Base-by-base conservation (phyloP, 2,113 vertebrate species). In the Corapipo altera region DNA sequence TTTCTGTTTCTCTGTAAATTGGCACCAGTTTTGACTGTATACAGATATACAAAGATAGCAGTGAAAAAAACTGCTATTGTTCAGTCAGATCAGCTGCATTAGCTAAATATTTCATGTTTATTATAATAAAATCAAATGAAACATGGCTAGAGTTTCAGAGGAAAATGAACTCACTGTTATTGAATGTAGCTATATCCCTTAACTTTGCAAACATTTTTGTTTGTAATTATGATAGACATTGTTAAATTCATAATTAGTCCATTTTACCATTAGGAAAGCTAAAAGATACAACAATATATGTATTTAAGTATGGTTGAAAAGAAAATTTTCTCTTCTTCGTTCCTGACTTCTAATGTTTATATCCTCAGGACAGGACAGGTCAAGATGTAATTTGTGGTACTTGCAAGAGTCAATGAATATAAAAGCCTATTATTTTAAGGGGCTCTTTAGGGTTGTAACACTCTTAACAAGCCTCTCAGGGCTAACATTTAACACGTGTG, bases 401-500 rank as follows among this genome's bases (percentile, higher is more conserved):
- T 93, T 70, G 58, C 75, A 89, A 91, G 89, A 96, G 58, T 90
- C 95, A 94, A 76, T 92, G 62, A 95, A 93, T 91, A 74, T 84
- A 91, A 91, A 95, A 88, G 33, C 51, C 92, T 57, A 59, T 77
- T 94, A 96, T 95, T 94, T 97, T 92, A 94, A 96, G 88, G 46
- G 94, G 19, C 87, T 89, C 75, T 81, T 93, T 85, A 95, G 73
- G 59, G 67, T 79, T 95, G 35, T 96, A 96, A 88, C 55, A 78
- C 64, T 84, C 74, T 92, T 95, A 96, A 97, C 75, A 74, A 91
- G 91, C 48, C 95, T 95, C 80, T 90, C 69, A 95, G 70, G 95
- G 59, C 89, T 97, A 96, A 93, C 79, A 94, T 88, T 96, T 91
- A 93, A 85, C 92, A 97, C 5, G 4, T 96, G 95, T 94, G 72